Conservation (phyloP, 2,888 invertebrate genomes). For the Napeogenes inachia region DNA sequence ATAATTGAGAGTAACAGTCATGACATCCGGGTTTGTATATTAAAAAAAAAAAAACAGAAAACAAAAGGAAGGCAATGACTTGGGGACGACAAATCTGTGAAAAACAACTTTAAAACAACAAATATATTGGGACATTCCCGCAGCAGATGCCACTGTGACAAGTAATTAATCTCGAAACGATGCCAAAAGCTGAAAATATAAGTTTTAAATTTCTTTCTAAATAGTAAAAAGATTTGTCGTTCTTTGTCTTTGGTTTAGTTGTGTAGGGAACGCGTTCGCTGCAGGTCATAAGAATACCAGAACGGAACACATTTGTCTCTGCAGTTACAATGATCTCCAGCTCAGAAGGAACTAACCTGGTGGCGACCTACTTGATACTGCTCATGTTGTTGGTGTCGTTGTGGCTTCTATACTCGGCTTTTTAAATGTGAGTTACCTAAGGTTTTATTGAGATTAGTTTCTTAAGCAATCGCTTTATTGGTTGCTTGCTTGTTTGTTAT, state of each 20-base stretch:
- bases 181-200: conserved; percentile 54
- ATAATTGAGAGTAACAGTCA: too few relatives aligned
- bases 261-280: conserved; percentile 35
- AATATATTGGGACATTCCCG: conserved; percentile 32
- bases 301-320: neutral
- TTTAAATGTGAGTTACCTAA: conserved; percentile 58
- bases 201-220: conserved; percentile 43
- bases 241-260: conserved; percentile 52
- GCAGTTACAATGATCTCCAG: conserved; percentile 48
- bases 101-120: conserved; percentile 36
- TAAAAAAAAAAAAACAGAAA: conserved; percentile 21
- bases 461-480: neutral
- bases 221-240: conserved; percentile 30
- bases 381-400: conserved; percentile 79
- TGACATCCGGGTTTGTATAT: neutral
- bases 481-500: neutral
- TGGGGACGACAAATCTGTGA: conserved; percentile 29
- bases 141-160: conserved; percentile 43
- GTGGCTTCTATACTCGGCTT: conserved; percentile 81
- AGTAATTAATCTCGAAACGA: conserved; percentile 55
- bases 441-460: conserved; percentile 5
- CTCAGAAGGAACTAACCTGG: conserved; percentile 79
- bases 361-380: conserved; percentile 82
- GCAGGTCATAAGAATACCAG: neutral
- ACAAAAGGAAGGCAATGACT: conserved; percentile 25